A percentile compares a stretch with the other conserved stretches of the same genome.
Evolutionary conservation across 2,113 vertebrate species (phyloP).

Genomic region (Hipposideros armiger): DNA sequence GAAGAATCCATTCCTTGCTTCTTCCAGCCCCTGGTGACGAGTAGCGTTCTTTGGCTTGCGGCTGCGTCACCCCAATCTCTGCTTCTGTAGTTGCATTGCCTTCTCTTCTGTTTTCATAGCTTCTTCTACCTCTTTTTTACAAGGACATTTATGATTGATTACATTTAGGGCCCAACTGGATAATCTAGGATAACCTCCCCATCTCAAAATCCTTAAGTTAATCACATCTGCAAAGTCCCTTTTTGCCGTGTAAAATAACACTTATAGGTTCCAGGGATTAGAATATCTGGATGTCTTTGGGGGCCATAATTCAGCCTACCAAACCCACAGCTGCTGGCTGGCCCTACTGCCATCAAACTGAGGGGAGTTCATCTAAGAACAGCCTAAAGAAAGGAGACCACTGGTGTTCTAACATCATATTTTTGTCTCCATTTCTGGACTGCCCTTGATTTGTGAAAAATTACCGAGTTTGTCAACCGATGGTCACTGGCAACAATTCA

Average conservation of each 20-base stretch:
- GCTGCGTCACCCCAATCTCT: not conserved
- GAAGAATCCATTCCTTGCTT: not conserved
- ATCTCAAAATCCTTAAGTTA: not conserved
- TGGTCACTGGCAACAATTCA: not conserved
- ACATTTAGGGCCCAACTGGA: not conserved
- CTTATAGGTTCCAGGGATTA: not conserved
- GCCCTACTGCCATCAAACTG: not conserved
- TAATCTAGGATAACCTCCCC: not conserved
- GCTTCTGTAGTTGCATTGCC: not conserved
- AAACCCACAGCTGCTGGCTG: too few species aligned
- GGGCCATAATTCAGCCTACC: not conserved
- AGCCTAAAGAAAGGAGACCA: not conserved
- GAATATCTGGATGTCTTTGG: not conserved
- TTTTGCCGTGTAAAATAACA: not conserved
- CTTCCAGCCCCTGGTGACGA: not conserved
- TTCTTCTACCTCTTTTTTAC: not conserved
- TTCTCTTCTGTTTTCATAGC: not conserved
- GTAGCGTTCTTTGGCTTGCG: not conserved
- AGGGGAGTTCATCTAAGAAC: not conserved
- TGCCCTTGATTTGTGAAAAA: conserved; percentile 16
- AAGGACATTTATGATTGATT: not conserved
- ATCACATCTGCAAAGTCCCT: not conserved
- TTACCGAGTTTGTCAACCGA: not conserved
- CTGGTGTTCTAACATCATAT: not conserved
- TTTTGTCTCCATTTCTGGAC: not conserved